Percentiles rank a stretch among this genome's conserved stretches.
Evolutionary conservation across 2,113 vertebrate genomes (phyloP).

Genomic region (Protobothrops mucrosquamatus): DNA sequence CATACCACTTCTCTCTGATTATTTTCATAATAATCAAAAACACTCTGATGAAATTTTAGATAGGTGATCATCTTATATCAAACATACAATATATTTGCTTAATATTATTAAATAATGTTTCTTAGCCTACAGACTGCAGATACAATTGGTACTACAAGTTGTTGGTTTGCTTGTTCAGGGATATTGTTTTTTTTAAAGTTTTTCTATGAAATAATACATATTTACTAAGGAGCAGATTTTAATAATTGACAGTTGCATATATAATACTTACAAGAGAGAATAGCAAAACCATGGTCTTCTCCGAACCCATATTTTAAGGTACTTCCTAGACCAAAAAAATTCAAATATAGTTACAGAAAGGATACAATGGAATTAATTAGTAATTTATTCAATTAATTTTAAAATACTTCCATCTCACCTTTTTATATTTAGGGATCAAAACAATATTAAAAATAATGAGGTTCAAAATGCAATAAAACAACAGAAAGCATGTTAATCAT

Average conservation of each 20-base stretch:
- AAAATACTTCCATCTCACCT: background rate
- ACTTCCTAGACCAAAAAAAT: background rate
- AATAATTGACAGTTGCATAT: background rate
- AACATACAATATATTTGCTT: background rate
- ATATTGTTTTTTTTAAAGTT: background rate
- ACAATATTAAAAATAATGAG: background rate
- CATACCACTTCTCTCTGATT: background rate
- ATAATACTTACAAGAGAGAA: constrained; percentile 19
- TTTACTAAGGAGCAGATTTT: background rate
- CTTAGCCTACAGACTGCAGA: background rate
- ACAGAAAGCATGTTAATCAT: background rate
- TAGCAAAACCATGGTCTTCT: constrained; percentile 24
- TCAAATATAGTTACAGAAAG: background rate
- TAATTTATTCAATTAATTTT: background rate
- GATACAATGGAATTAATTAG: background rate
- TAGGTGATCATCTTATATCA: background rate
- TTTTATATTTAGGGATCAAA: background rate
- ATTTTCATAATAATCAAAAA: background rate
- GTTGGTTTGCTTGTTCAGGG: background rate
- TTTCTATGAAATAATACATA: background rate
- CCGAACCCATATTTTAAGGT: constrained; percentile 16
- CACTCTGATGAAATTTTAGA: background rate
- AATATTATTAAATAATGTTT: background rate
- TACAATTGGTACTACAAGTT: background rate
- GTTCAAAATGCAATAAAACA: background rate